Conservation (phyloP, 2,888 invertebrate species). For the Drosophila anomelani region DNA sequence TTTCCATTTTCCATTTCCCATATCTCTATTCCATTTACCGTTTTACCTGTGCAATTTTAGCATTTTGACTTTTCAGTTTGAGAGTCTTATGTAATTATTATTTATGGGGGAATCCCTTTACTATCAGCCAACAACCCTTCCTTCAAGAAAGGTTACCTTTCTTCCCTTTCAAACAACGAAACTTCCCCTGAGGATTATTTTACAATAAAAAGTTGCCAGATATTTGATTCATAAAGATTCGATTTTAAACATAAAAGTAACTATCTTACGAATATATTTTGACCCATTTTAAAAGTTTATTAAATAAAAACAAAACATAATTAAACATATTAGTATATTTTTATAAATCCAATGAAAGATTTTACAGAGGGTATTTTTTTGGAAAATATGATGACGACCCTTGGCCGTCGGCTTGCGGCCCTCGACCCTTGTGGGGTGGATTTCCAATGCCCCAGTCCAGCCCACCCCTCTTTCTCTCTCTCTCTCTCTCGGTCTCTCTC, state of each 20-base stretch:
- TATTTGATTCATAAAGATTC: not conserved
- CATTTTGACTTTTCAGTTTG: conserved; percentile 30
- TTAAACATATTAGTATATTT: not conserved
- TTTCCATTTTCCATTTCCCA: not conserved
- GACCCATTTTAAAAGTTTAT: not conserved
- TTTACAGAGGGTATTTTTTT: conserved; percentile 56
- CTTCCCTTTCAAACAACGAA: conserved; percentile 8
- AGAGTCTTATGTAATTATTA: conserved; percentile 28
- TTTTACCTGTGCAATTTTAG: conserved; percentile 34
- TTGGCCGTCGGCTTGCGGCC: conserved; percentile 15
- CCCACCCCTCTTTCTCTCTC: not conserved
- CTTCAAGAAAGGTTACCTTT: conserved; percentile 3
- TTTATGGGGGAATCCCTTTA: conserved; percentile 10
- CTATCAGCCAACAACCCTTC: conserved; percentile 26
- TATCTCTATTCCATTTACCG: not conserved
- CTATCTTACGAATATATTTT: not conserved
- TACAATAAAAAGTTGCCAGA: too few relatives aligned
- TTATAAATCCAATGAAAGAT: conserved; percentile 40
- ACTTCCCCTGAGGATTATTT: not conserved
- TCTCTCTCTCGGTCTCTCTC: not conserved
- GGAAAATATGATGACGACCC: conserved; percentile 53
- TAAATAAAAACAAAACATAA: not conserved
- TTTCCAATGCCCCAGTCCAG: conserved; percentile 5
- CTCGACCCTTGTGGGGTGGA: conserved; percentile 60
- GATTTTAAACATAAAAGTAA: not conserved